A percentile compares a stretch with the other conserved stretches of the same genome.
Evolutionary conservation across 2,113 vertebrate genomes (phyloP).

Genomic region (Hyperoodon ampullatus): DNA sequence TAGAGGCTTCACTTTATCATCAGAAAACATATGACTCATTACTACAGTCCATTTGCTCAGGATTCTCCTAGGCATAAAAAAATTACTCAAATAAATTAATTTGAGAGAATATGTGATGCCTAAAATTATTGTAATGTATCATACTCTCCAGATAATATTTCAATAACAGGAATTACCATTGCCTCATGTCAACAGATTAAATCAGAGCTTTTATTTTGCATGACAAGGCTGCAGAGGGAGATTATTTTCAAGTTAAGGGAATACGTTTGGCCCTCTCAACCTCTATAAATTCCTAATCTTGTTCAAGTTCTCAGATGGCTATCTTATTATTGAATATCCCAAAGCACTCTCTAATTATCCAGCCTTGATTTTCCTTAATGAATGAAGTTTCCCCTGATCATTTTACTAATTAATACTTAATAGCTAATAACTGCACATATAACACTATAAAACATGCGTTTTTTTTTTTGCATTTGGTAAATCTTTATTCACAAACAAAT

Average conservation of each 20-base stretch:
- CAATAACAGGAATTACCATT: conserved; percentile 22
- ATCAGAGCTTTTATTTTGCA: background rate
- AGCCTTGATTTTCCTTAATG: conserved; percentile 64
- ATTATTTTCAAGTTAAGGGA: conserved; percentile 47
- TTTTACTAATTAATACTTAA: conserved; percentile 73
- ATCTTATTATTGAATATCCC: conserved; percentile 52
- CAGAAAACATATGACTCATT: background rate
- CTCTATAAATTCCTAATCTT: background rate
- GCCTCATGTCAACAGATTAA: conserved; percentile 52
- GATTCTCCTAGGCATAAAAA: background rate
- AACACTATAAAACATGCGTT: background rate
- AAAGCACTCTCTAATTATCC: conserved; percentile 72
- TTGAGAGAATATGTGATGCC: background rate
- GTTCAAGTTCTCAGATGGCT: background rate
- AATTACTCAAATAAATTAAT: background rate
- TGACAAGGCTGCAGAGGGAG: background rate
- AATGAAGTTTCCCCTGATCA: conserved; percentile 47
- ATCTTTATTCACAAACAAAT: background rate
- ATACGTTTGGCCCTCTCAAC: background rate
- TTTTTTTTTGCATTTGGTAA: background rate
- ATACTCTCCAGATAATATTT: conserved; percentile 45
- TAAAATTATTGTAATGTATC: background rate
- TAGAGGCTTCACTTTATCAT: background rate
- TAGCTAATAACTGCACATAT: conserved; percentile 48
- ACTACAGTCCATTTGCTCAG: background rate